Percentiles rank a stretch among this genome's conserved stretches.
Conservation (phyloP, 2,888 invertebrate genomes). For the Himalopsyche tibetana region DNA sequence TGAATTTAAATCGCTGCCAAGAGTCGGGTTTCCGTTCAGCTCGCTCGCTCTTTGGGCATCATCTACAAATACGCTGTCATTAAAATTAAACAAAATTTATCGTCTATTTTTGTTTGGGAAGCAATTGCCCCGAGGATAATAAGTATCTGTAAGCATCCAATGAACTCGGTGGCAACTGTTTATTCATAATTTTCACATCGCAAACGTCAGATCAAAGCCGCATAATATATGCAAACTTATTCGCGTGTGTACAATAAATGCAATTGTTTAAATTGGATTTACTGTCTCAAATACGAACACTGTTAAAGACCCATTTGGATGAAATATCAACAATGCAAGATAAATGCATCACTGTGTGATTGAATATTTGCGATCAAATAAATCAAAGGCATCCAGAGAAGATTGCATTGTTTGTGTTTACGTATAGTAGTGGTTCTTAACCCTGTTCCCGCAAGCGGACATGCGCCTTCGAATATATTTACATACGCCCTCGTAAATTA, state of each 20-base stretch:
- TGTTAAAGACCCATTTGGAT: neutral
- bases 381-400: neutral
- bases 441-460: too few relatives aligned
- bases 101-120: neutral
- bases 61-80: slow-evolving; percentile 35
- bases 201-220: slow-evolving; percentile 25
- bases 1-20: neutral
- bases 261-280: neutral
- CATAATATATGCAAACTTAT: neutral
- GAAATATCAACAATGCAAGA: slow-evolving; percentile 22
- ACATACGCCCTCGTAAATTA: too few relatives aligned
- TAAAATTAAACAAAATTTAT: slow-evolving; percentile 31
- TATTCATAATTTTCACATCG: too few relatives aligned
- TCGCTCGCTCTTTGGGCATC: neutral
- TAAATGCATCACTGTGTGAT: neutral
- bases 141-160: too few relatives aligned
- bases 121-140: neutral
- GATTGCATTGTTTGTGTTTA: too few relatives aligned
- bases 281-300: neutral
- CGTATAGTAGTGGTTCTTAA: too few relatives aligned
- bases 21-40: slow-evolving; percentile 35
- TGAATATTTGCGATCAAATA: neutral
- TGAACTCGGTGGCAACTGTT: too few relatives aligned
- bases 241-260: neutral
- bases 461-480: too few relatives aligned